Conservation (phyloP, 2,113 vertebrate species). For the Cyphomyrus plagiostoma region DNA sequence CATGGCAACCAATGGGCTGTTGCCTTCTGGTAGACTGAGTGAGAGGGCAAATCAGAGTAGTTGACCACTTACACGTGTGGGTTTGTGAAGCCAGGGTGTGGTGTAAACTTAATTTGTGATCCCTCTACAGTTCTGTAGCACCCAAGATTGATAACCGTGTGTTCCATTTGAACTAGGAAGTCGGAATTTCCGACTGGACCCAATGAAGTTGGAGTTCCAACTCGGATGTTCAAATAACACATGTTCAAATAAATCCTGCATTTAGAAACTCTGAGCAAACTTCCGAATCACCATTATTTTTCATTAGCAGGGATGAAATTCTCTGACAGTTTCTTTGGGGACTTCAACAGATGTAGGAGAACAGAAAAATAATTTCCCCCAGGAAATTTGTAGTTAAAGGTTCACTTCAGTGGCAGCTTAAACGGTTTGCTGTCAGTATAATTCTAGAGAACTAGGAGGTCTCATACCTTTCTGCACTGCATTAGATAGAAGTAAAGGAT, state of each 20-base stretch:
- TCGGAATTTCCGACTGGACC: neutral
- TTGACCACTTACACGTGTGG: neutral
- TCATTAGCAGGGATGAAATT: neutral
- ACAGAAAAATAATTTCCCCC: neutral
- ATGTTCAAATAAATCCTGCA: neutral
- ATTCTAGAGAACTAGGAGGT: neutral
- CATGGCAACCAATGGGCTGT: conserved; percentile 13
- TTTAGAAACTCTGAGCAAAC: neutral
- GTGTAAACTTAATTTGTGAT: neutral
- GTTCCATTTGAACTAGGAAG: neutral
- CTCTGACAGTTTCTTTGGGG: conserved; percentile 3
- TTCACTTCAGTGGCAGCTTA: neutral
- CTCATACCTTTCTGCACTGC: neutral
- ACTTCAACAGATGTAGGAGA: neutral
- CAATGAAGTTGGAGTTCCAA: neutral
- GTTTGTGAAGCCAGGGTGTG: neutral
- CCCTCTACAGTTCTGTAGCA: neutral
- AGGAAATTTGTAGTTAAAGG: conserved; percentile 8
- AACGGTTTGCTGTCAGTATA: neutral
- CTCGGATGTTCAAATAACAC: neutral
- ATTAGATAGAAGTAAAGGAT: neutral
- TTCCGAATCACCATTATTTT: neutral
- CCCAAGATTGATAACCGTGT: neutral
- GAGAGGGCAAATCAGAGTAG: neutral
- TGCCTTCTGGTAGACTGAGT: neutral